phyloP scores from a whole-genome alignment of 2,888 invertebrate species.

The Euplagia quadripunctaria region DNA sequence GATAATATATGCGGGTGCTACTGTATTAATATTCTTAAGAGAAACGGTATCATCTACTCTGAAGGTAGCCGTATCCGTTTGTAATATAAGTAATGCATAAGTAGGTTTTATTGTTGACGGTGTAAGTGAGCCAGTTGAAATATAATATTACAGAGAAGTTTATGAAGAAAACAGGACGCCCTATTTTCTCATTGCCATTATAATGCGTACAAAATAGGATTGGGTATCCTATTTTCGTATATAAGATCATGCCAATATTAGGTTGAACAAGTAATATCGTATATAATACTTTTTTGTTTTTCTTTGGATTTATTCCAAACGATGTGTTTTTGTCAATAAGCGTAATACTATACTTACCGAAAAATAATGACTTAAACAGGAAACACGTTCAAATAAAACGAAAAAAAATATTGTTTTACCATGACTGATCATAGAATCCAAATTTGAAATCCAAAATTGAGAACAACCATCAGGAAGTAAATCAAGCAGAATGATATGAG shows the following conservation, averaged over 20 bases:
- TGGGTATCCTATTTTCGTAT: neutral
- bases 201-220: neutral
- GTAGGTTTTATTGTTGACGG: neutral
- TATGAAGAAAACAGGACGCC: neutral
- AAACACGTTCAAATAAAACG: neutral
- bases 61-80: neutral
- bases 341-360: too few species aligned
- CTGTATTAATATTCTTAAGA: slow-evolving; percentile 30
- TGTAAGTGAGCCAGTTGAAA: neutral
- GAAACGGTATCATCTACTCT: slow-evolving; percentile 3
- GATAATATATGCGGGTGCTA: slow-evolving; percentile 24
- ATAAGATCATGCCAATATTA: neutral
- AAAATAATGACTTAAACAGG: neutral
- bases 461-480: neutral
- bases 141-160: neutral
- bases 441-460: neutral
- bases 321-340: neutral
- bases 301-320: too few species aligned
- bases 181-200: neutral
- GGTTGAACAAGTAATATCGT: neutral
- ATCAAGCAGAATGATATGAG: neutral
- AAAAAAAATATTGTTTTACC: neutral
- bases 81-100: slow-evolving; percentile 5
- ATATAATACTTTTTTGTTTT: neutral
- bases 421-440: neutral